Evolutionary conservation across 2,113 vertebrate species (phyloP), one percentile per base, ranked within the genome.

Genomic region (Nanger granti): DNA sequence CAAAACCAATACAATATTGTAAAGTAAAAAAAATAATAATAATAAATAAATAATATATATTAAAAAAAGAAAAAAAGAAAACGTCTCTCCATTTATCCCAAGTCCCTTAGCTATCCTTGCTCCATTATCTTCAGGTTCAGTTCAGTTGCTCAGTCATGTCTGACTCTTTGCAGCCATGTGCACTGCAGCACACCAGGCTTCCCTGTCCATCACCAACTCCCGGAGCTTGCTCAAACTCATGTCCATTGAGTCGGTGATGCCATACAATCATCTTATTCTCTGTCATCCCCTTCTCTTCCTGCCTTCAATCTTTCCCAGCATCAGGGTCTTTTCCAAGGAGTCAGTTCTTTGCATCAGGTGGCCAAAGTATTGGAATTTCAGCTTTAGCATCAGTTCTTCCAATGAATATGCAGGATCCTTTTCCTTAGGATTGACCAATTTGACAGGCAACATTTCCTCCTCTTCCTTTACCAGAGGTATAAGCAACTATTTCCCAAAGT

Each of bases 401-500:
- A 76, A 24, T 76, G 69, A 41, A 26, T 76, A 76, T 76, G 41
- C 69, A 76, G 69, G 37, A 76, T 76, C 69, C 69, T 76, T 41
- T 76, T 76, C 69, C 69, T 76, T 76, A 76, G 20, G 69, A 76
- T 0, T 73, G 69, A 76, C 37, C 22, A 7, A 6, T 76, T 3
- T 76, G 10, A 34, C 57, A 69, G 73, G 31, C 13, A 47, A 89
- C 18, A 37, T 80, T 34, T 91, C 41, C 69, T 69, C 31, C n/a
- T 89, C 9, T 62, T 90, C 15, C 37, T 92, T 92, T 82, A 44
- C 2, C 92, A 94, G 11, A 94, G 22, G 54, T 55, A 49, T 12
- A 95, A 29, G 29, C n/a, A 87, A 87, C 31, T 80, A 89, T 80
- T 90, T 60, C 54, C 47, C 54, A 54, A 87, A 95, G 93, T 8